These are phyloP conservation scores for Oryctolagus cuniculus DNA, from an alignment of 2,113 vertebrate genomes.

Conservation along the genomic window DNA sequence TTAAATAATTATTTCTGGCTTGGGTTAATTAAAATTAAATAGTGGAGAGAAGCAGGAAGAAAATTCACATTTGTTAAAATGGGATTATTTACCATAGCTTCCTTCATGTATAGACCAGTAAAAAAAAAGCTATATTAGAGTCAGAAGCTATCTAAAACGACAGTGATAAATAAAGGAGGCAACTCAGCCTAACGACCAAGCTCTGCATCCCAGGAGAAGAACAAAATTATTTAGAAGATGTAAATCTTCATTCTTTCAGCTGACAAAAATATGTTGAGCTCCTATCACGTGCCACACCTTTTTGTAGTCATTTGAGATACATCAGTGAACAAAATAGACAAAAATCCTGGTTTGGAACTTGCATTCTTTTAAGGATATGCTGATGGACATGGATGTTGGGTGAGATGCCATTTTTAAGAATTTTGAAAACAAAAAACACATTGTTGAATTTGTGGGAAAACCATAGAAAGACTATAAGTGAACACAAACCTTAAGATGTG, in stretches of 20 bases:
- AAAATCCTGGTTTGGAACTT: not conserved
- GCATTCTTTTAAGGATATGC: not conserved
- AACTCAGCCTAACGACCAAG: not conserved
- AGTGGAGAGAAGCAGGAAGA: not conserved
- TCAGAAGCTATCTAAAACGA: not conserved
- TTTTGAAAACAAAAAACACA: constrained; percentile 14
- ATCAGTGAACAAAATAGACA: not conserved
- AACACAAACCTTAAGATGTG: not conserved
- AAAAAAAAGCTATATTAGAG: not conserved
- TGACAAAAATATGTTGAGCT: not conserved
- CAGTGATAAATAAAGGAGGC: not conserved
- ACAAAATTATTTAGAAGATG: not conserved
- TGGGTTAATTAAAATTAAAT: constrained; percentile 1
- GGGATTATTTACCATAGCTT: not conserved
- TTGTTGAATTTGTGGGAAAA: not conserved
- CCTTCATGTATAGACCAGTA: not conserved
- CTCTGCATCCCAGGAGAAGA: not conserved
- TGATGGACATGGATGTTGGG: not conserved
- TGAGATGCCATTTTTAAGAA: not conserved
- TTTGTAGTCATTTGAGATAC: not conserved
- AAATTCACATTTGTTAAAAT: not conserved
- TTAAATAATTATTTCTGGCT: constrained; percentile 12
- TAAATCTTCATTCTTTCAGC: not conserved
- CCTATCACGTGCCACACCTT: not conserved
- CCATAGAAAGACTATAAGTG: not conserved